A percentile compares a stretch with the other conserved stretches of the same genome.
These are phyloP conservation scores for Eutrigla gurnardus DNA, from an alignment of 2,797 vertebrate species.

Conservation along the genomic window DNA sequence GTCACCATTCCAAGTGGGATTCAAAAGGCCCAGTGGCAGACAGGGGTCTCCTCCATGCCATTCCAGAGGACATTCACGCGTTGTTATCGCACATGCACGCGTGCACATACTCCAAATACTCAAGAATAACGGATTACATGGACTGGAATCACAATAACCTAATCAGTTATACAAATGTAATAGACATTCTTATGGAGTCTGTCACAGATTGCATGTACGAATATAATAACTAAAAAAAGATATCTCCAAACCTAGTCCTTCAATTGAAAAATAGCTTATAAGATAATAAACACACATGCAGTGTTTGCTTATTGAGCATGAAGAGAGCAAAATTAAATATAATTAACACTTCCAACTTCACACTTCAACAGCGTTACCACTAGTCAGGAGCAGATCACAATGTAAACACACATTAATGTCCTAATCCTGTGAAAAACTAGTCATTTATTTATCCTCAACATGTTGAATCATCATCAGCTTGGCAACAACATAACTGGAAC, in stretches of 20 bases:
- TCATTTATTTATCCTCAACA: constrained; percentile 28
- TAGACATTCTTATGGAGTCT: background rate
- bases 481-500: constrained; percentile 24
- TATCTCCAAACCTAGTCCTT: background rate
- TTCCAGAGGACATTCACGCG: constrained; percentile 62
- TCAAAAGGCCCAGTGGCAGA: constrained; percentile 50
- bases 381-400: constrained; percentile 16
- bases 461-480: constrained; percentile 23
- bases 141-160: constrained; percentile 23
- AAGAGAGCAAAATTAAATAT: background rate
- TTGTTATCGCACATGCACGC: constrained; percentile 58
- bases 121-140: constrained; percentile 34
- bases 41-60: constrained; percentile 53
- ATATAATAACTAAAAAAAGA: background rate
- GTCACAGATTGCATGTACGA: background rate
- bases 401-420: constrained; percentile 7
- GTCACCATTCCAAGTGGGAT: constrained; percentile 73
- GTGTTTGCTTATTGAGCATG: background rate
- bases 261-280: background rate
- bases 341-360: constrained; percentile 10
- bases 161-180: background rate
- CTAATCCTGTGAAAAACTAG: constrained; percentile 2
- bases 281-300: background rate
- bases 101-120: constrained; percentile 47
- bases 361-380: constrained; percentile 5